Base-by-base conservation (phyloP, 2,113 vertebrate species). In the Antechinus flavipes region DNA sequence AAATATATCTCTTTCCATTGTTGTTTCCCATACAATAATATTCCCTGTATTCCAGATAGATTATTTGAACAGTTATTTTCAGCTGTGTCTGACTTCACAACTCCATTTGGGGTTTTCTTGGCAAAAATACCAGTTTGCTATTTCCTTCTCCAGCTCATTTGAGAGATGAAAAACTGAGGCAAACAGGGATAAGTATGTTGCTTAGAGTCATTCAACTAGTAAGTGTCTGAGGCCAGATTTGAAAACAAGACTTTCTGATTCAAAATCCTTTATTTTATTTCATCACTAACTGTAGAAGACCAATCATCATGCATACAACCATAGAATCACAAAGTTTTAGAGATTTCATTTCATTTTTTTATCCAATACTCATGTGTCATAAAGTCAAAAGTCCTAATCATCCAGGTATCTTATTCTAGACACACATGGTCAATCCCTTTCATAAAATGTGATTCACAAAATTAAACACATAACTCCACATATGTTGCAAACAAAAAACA, bases 1-100 rank as follows among this genome's bases (percentile, higher is more conserved):
- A 94, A 91, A 90, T 47, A 90, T 10, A n/a, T 54, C n/a, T 91
- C 94, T 94, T 90, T 53, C 89, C 61, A 95, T 92, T 25, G 24
- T 92, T 49, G 92, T 23, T 9, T 94, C 50, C 91, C 54, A 84
- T 95, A 68, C 24, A 68, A 91, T 95, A 93, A 55, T 7, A 92
- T 46, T 27, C 92, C 35, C 42, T 30, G 16, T 27, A 27, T 89
- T 94, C 54, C n/a, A 35, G 5, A 54, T 54, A 5, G 49, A 26
- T 49, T 42, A 42, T 47, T 91, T 95, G 42, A 14, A 12, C 27
- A 30, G 27, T 61, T 12, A 3, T 30, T 61, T 30, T 61, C 27
- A 35, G 27, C 11, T 35, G 11, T 61, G 58, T 35, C 58, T 61
- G 2, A 3, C 11, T 61, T 61, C 3, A 0, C 3, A 30, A 30